Conservation (phyloP, 1,140 invertebrate genomes). For the Monochamus saltuarius region DNA sequence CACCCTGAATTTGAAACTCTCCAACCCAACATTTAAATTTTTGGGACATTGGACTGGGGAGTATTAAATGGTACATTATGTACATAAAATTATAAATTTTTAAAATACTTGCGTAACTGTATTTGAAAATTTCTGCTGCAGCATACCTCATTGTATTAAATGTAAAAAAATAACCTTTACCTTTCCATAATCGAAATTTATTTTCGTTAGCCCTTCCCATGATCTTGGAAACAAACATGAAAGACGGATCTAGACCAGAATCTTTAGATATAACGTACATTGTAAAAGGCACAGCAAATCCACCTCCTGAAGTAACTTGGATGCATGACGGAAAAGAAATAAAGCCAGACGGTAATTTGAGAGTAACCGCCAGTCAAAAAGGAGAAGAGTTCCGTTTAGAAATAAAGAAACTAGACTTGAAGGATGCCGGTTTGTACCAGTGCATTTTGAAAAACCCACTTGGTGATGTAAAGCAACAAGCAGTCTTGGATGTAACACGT, state of each 20-base stretch:
- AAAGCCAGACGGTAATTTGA: constrained; percentile 35
- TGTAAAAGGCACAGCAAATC: constrained; percentile 69
- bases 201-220: constrained; percentile 54
- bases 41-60: no score
- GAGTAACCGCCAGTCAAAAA: constrained; percentile 63
- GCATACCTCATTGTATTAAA: no score
- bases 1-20: no score
- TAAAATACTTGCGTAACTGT: no score
- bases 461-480: constrained; percentile 71
- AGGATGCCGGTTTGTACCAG: constrained; percentile 76
- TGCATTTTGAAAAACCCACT: constrained; percentile 73
- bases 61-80: no score
- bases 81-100: no score
- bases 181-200: no score
- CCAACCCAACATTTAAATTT: no score
- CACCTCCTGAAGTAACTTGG: constrained; percentile 77
- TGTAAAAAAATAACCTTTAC: no score
- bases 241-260: constrained; percentile 73
- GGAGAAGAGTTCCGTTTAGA: constrained; percentile 74
- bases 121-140: no score
- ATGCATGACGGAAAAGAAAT: constrained; percentile 63
- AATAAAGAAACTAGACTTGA: constrained; percentile 65
- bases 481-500: constrained; percentile 71
- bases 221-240: constrained; percentile 69
- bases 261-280: constrained; percentile 72